These are phyloP conservation scores for Schizopygopsis malacanthus DNA, from an alignment of 2,797 vertebrate species.

Conservation along the genomic window DNA sequence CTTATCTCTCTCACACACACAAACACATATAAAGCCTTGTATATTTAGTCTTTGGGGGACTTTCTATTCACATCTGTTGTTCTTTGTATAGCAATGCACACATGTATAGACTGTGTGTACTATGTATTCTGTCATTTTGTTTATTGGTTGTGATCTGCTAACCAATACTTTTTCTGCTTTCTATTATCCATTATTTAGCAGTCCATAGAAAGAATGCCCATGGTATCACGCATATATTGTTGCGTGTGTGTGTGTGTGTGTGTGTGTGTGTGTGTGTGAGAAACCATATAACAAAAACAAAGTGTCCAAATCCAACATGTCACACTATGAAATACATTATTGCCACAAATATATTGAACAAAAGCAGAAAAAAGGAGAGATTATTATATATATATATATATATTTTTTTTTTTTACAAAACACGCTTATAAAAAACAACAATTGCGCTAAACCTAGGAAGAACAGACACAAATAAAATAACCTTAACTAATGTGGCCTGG, in stretches of 20 bases:
- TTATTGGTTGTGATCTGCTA: too few species aligned
- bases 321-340: neutral
- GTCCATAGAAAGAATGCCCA: neutral
- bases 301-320: neutral
- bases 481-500: conserved; percentile 57
- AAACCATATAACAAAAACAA: neutral
- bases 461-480: conserved; percentile 59
- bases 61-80: neutral
- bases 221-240: too few species aligned
- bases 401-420: conserved; percentile 13
- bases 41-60: neutral
- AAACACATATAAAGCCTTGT: neutral
- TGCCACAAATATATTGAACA: neutral
- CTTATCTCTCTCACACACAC: neutral
- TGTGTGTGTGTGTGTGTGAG: too few species aligned
- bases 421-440: conserved; percentile 9
- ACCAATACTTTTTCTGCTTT: neutral
- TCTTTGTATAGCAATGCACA: neutral
- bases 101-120: neutral
- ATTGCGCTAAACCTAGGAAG: conserved; percentile 46
- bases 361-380: neutral
- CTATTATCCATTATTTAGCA: neutral
- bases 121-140: neutral
- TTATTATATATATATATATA: neutral
- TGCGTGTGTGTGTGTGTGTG: too few species aligned